Conservation (phyloP, 2,888 invertebrate species). For the Leptinotarsa juncta region DNA sequence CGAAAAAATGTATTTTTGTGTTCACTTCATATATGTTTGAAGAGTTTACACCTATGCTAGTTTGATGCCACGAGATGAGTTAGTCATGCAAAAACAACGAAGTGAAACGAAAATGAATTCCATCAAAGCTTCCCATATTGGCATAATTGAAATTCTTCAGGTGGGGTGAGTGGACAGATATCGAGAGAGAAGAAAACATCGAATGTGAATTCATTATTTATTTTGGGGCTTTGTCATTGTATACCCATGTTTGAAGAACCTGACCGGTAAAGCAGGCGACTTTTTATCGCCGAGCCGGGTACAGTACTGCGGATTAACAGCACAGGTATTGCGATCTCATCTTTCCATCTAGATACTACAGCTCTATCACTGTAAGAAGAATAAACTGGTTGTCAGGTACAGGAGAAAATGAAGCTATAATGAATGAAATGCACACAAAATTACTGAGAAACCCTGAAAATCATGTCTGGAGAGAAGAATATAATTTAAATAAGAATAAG, state of each 20-base stretch:
- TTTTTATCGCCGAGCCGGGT: slow-evolving; percentile 57
- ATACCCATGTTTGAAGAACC: slow-evolving; percentile 58
- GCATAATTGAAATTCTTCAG: slow-evolving; percentile 6
- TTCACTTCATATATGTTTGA: too few species aligned
- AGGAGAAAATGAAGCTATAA: too few species aligned
- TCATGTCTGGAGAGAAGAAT: too few species aligned
- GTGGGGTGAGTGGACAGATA: neutral
- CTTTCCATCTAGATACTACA: neutral
- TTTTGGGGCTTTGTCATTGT: slow-evolving; percentile 53
- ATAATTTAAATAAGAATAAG: too few species aligned
- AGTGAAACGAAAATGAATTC: neutral
- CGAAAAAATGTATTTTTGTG: too few species aligned
- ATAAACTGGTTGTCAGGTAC: neutral
- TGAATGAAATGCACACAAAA: too few species aligned
- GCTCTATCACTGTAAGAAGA: slow-evolving; percentile 7
- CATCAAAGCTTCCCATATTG: neutral
- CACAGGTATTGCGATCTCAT: slow-evolving; percentile 17
- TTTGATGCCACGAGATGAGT: neutral
- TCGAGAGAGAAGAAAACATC: slow-evolving; percentile 22
- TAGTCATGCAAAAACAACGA: neutral
- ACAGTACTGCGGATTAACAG: slow-evolving; percentile 8
- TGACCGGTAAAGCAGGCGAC: slow-evolving; percentile 56
- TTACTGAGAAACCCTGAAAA: too few species aligned
- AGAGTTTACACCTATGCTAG: too few species aligned
- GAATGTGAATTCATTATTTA: slow-evolving; percentile 53